Conservation (phyloP, 2,888 invertebrate species). For the Eudemis profundana region DNA sequence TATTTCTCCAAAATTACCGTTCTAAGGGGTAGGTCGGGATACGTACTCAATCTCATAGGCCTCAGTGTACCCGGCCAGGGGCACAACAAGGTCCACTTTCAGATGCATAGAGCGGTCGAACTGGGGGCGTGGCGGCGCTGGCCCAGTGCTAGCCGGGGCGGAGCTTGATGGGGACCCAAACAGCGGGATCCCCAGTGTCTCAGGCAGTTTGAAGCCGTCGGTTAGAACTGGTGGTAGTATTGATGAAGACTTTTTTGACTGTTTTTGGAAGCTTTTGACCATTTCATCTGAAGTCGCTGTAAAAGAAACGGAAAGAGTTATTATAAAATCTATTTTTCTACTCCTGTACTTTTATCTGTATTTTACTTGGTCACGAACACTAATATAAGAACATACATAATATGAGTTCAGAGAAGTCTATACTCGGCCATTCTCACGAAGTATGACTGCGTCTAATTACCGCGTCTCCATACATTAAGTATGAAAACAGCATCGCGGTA, state of each 20-base stretch:
- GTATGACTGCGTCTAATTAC: no score
- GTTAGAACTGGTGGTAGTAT: constrained; percentile 27
- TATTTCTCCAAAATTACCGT: background rate
- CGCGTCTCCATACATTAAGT: no score
- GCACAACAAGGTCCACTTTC: constrained; percentile 63
- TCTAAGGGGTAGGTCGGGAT: background rate
- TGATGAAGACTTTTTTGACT: background rate
- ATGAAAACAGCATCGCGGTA: no score
- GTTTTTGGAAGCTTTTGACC: constrained; percentile 33
- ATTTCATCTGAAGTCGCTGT: constrained; percentile 31
- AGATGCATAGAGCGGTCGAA: constrained; percentile 61
- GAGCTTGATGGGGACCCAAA: background rate
- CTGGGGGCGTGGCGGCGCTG: constrained; percentile 53
- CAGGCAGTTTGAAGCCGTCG: constrained; percentile 36
- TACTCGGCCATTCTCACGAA: no score
- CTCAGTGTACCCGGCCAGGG: constrained; percentile 68
- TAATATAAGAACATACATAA: no score
- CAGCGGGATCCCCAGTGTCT: constrained; percentile 6
- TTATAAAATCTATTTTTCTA: background rate
- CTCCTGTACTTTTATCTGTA: no score
- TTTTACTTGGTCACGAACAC: no score
- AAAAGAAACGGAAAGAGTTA: background rate
- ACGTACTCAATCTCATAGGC: constrained; percentile 64
- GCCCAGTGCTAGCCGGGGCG: constrained; percentile 29
- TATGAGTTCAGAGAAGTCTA: no score